Evolutionary conservation across 1,140 invertebrate genomes (phyloP).

Genomic region (Aphaenogaster ashmeadi): DNA sequence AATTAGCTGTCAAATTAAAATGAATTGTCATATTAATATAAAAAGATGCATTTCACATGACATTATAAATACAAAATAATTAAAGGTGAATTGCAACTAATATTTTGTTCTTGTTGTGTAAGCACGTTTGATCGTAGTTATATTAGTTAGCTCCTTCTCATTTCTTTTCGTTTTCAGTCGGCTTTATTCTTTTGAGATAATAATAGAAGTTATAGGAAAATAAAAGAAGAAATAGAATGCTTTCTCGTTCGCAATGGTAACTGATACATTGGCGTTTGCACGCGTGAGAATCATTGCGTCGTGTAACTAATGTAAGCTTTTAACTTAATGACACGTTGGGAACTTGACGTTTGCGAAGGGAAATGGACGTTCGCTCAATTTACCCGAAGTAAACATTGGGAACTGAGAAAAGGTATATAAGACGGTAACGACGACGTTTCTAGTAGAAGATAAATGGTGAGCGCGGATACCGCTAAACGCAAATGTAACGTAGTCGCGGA

Average conservation of each 20-base stretch:
- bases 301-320: constrained; percentile 7
- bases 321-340: constrained; percentile 61
- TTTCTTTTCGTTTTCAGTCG: neutral
- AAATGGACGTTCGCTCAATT: constrained; percentile 56
- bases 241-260: neutral
- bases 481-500: neutral
- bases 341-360: constrained; percentile 6
- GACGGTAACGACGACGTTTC: neutral
- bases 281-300: constrained; percentile 19
- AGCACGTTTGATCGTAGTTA: neutral
- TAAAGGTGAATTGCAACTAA: too few relatives aligned
- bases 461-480: too few relatives aligned
- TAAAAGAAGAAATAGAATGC: neutral
- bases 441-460: neutral
- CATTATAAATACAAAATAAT: neutral
- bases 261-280: neutral
- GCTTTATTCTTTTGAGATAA: neutral
- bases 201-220: neutral
- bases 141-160: neutral
- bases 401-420: constrained; percentile 7
- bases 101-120: neutral
- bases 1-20: neutral
- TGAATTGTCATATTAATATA: neutral
- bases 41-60: neutral
- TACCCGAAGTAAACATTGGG: constrained; percentile 47